Base-by-base conservation (phyloP, 2,113 vertebrate species). In the Hiodon alosoides region DNA sequence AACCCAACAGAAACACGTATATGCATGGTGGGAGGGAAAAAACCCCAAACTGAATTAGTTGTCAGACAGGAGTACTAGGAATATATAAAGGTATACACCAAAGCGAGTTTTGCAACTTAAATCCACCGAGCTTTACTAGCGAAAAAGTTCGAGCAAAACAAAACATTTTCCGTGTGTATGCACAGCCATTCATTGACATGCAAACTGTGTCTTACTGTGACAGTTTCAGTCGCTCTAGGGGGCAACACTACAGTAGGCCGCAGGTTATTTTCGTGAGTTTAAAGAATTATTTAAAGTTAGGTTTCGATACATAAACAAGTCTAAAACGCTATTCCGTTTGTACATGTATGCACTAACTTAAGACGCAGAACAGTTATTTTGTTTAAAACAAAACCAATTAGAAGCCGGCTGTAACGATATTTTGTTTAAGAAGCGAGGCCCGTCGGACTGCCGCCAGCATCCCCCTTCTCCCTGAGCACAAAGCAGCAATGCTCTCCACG, bases 161-260 rank as follows among this genome's bases (percentile, higher is more conserved):
- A 31, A 31, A 31, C 66, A 51, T 52, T 14, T 52, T 51, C 59
- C 7, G 48, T 64, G 14, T 47, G 51, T 14, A 51, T 3, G 59
- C 59, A 51, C 47, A 31, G 5, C 74, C 74, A 60, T 68, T 69
- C 74, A 75, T 75, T 67, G n/a, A 47, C 57, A 68, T 58, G 61
- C 51, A 52, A 51, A 62, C 66, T 48, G 51, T 48, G 14, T 14
- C 52, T n/a, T 67, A 50, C 17, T n/a, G 7, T 78, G 77, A 73
- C 68, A 78, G 64, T 71, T 75, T 76, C 69, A 51, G 54, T 61
- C 67, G 64, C 64, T 53, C 66, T 31, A 17, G 17, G 48, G 67
- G 65, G 31, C 72, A 72, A 50, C 71, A 48, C 58, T 68, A 57
- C 31, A 51, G 57, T 79, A 80, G 77, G 79, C 77, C 75, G 53